A percentile compares a stretch with the other conserved stretches of the same genome.
These are phyloP conservation scores for Drosophila micromelanica DNA, from an alignment of 1,140 invertebrate species.

Conservation along the genomic window DNA sequence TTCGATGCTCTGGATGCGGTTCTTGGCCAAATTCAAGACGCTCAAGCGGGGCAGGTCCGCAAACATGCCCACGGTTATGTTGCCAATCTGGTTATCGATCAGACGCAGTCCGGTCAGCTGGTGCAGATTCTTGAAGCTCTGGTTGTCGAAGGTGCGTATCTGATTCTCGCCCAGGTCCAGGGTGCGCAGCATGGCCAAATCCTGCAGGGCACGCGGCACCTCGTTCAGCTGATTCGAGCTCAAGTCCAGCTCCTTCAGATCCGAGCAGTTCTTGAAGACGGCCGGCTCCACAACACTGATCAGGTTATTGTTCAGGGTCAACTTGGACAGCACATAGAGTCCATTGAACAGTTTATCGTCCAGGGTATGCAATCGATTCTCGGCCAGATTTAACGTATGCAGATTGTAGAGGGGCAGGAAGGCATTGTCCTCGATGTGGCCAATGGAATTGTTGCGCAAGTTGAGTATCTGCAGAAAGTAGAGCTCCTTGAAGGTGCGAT, in stretches of 20 bases:
- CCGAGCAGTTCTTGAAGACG: constrained; percentile 95
- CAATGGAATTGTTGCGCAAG: constrained; percentile 94
- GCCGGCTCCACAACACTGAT: constrained; percentile 91
- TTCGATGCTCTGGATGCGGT: constrained; percentile 93
- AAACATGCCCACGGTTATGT: constrained; percentile 93
- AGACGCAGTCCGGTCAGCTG: constrained; percentile 93
- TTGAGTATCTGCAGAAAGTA: constrained; percentile 94
- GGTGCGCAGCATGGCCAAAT: constrained; percentile 92
- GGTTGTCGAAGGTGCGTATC: constrained; percentile 91
- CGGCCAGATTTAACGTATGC: constrained; percentile 93
- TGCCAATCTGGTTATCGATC: constrained; percentile 94
- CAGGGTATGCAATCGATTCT: constrained; percentile 92
- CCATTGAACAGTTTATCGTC: constrained; percentile 93
- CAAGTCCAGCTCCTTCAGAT: constrained; percentile 95
- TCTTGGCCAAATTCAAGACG: constrained; percentile 94
- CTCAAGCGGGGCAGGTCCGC: constrained; percentile 92
- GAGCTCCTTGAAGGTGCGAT: constrained; percentile 93
- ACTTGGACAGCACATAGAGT: constrained; percentile 91
- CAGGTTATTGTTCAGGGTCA: constrained; percentile 93
- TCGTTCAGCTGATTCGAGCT: constrained; percentile 92
- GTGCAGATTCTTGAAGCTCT: constrained; percentile 92
- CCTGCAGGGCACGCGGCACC: constrained; percentile 92
- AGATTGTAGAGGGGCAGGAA: constrained; percentile 94
- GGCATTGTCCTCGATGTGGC: constrained; percentile 93
- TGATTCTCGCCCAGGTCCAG: constrained; percentile 95